These are phyloP conservation scores for Melangyna quadrimaculata DNA, from an alignment of 2,888 invertebrate species.

Conservation along the genomic window DNA sequence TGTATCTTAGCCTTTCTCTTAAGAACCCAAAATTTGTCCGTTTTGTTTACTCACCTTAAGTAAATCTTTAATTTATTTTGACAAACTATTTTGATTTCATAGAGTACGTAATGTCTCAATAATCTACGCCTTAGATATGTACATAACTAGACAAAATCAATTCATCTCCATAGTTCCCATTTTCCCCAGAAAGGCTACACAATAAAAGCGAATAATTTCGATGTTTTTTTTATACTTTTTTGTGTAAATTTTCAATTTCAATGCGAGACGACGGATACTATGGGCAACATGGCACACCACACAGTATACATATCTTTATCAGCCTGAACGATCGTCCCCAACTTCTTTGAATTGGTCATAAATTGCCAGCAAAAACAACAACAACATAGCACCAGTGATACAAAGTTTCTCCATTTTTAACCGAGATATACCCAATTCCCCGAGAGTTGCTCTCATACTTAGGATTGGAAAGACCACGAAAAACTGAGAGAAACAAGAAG, in stretches of 20 bases:
- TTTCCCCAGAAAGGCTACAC: constrained; percentile 32
- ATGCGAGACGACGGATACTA: background rate
- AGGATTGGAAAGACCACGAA: constrained; percentile 24
- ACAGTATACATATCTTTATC: constrained; percentile 52
- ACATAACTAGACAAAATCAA: constrained; percentile 25
- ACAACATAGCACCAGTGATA: constrained; percentile 43
- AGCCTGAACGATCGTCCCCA: constrained; percentile 56
- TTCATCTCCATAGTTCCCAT: constrained; percentile 34
- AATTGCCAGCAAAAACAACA: constrained; percentile 53
- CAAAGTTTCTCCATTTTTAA: constrained; percentile 26
- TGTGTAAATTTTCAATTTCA: constrained; percentile 36
- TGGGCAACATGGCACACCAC: background rate
- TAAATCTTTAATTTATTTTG: background rate
- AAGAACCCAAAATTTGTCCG: background rate
- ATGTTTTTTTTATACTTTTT: background rate
- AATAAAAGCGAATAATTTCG: constrained; percentile 20
- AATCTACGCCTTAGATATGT: constrained; percentile 20
- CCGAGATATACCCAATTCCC: constrained; percentile 19
- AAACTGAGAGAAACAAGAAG: constrained; percentile 6
- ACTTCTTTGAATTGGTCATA: constrained; percentile 59
- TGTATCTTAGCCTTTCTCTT: background rate
- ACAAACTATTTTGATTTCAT: background rate
- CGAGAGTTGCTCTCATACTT: background rate
- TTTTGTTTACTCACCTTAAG: too few relatives aligned
- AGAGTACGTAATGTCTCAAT: constrained; percentile 42